Evolutionary conservation across 2,113 vertebrate genomes (phyloP).

Genomic region (Eclectus roratus): DNA sequence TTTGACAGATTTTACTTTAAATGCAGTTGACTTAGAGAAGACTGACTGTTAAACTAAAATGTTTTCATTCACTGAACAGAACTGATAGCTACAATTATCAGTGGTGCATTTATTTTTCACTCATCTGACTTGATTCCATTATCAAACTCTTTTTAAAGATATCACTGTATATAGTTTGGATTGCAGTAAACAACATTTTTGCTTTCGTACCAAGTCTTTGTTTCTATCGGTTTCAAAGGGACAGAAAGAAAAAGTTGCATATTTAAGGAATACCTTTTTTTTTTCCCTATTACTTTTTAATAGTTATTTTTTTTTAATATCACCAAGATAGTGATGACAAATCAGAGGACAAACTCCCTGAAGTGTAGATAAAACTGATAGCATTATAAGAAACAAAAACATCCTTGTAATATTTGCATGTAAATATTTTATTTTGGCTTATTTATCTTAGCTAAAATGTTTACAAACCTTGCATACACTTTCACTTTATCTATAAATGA

Average conservation of each 20-base stretch:
- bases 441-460: not conserved
- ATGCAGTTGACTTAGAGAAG: not conserved
- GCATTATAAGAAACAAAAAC: not conserved
- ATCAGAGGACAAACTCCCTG: not conserved
- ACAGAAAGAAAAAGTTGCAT: not conserved
- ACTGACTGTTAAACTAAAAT: not conserved
- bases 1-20: not conserved
- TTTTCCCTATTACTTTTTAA: not conserved
- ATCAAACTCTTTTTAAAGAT: conserved; percentile 12
- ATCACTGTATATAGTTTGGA: not conserved
- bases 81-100: not conserved
- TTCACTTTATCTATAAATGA: not conserved
- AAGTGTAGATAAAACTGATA: not conserved
- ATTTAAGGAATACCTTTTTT: not conserved
- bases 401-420: not conserved
- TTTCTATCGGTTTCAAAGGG: conserved; percentile 14
- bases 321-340: not conserved
- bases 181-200: conserved; percentile 2
- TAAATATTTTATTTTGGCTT: conserved; percentile 5
- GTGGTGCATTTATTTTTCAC: not conserved
- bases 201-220: not conserved
- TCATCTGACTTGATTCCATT: not conserved
- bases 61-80: not conserved
- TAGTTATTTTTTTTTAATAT: conserved; percentile 18
- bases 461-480: not conserved